A percentile compares a stretch with the other conserved stretches of the same genome.
These are phyloP conservation scores for Dicrostonyx torquatus DNA, from an alignment of 2,797 vertebrate genomes.

Conservation along the genomic window DNA sequence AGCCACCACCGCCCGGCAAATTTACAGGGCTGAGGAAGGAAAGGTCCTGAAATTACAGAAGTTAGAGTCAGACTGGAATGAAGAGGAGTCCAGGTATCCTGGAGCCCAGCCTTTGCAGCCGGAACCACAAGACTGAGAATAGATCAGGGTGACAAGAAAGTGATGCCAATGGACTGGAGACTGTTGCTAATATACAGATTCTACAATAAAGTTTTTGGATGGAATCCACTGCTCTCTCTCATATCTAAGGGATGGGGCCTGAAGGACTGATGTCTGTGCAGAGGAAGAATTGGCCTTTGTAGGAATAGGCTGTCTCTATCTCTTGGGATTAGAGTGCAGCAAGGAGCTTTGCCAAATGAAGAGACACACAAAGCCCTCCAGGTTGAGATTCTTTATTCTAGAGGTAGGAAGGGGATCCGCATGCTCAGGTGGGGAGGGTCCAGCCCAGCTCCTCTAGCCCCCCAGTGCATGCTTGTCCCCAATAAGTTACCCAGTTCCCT, in stretches of 20 bases:
- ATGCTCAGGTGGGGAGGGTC: constrained; percentile 78
- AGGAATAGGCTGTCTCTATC: not conserved
- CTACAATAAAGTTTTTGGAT: constrained; percentile 65
- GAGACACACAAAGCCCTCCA: not conserved
- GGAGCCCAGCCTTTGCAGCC: not conserved
- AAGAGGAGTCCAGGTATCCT: not conserved
- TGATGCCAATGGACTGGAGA: not conserved
- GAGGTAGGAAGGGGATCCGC: constrained; percentile 70
- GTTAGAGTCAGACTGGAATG: not conserved
- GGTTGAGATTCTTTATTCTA: constrained; percentile 75
- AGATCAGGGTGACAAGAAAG: not conserved
- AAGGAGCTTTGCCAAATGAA: not conserved
- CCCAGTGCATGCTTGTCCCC: constrained; percentile 69
- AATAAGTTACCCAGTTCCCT: constrained; percentile 72
- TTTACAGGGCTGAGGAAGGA: not conserved
- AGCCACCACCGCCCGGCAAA: no score
- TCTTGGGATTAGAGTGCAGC: not conserved
- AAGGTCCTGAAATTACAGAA: constrained; percentile 5
- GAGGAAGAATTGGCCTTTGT: not conserved
- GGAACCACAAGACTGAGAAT: not conserved
- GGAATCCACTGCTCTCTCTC: constrained; percentile 20
- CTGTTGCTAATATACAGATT: not conserved
- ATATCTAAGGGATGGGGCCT: not conserved
- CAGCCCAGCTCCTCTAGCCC: constrained; percentile 72
- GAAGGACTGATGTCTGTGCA: constrained; percentile 1